These are phyloP conservation scores for Simalia tracyae DNA, from an alignment of 2,797 vertebrate genomes.

Conservation along the genomic window DNA sequence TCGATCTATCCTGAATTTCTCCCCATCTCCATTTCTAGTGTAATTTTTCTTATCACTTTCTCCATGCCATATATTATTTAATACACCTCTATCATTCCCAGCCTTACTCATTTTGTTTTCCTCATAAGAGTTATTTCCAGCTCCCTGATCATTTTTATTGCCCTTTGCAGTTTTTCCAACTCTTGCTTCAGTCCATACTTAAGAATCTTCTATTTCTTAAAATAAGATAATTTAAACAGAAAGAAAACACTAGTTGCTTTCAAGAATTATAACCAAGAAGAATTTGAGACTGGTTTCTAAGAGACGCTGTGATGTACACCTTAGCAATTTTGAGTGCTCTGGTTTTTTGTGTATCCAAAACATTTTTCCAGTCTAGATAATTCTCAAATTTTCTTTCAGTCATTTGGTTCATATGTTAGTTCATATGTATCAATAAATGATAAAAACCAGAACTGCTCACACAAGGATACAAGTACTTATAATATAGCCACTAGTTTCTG, in stretches of 20 bases:
- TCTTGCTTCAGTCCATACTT: background rate
- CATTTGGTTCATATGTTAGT: background rate
- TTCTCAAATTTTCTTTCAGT: background rate
- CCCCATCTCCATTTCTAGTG: background rate
- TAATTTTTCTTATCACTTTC: background rate
- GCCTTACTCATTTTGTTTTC: background rate
- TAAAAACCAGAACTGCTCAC: background rate
- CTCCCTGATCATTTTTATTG: background rate
- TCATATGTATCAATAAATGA: background rate
- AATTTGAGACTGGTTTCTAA: background rate
- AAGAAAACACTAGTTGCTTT: background rate
- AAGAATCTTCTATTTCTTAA: background rate
- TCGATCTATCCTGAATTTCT: background rate
- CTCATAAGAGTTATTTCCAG: background rate
- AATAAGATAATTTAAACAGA: background rate
- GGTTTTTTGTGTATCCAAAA: background rate
- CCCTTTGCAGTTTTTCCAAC: background rate
- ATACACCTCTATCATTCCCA: background rate
- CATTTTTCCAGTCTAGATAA: background rate
- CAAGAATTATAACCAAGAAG: background rate
- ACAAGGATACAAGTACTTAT: background rate
- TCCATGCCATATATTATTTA: background rate
- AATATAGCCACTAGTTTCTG: background rate
- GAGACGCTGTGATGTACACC: background rate
- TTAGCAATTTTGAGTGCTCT: background rate